Conservation (phyloP, 2,888 invertebrate genomes). For the Eupithecia pulchellata region DNA sequence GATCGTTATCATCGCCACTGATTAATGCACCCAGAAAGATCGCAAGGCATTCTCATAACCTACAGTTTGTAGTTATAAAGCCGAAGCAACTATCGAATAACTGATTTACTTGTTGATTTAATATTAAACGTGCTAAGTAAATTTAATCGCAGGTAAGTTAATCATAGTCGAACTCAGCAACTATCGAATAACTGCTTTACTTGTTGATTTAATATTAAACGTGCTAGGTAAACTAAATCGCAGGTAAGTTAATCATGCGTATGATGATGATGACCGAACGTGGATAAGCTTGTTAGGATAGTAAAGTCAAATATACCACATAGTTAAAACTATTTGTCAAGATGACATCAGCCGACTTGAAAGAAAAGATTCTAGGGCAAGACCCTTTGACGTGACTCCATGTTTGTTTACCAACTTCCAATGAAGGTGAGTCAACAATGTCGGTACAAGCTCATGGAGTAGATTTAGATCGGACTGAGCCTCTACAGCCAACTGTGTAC, state of each 20-base stretch:
- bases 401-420: conserved; percentile 60
- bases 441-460: conserved; percentile 59
- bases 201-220: conserved; percentile 1
- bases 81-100: background rate
- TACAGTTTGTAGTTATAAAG: conserved; percentile 31
- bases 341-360: conserved; percentile 51
- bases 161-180: conserved; percentile 16
- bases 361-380: conserved; percentile 52
- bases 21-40: conserved; percentile 64
- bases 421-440: conserved; percentile 67
- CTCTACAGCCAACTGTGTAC: conserved; percentile 67
- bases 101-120: conserved; percentile 1
- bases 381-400: conserved; percentile 52
- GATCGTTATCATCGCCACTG: conserved; percentile 70
- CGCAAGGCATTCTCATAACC: conserved; percentile 34
- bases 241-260: conserved; percentile 16
- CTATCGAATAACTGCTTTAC: background rate
- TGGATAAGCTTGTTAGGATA: conserved; percentile 31
- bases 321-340: conserved; percentile 41
- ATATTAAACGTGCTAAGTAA: conserved; percentile 2
- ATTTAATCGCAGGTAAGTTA: conserved; percentile 15
- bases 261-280: conserved; percentile 21
- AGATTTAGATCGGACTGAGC: conserved; percentile 60
- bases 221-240: conserved; percentile 12
- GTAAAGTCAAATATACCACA: conserved; percentile 32